A percentile compares a stretch with the other conserved stretches of the same genome.
Evolutionary conservation across 2,797 vertebrate genomes (phyloP).

Genomic region (Manis crassicaudata): DNA sequence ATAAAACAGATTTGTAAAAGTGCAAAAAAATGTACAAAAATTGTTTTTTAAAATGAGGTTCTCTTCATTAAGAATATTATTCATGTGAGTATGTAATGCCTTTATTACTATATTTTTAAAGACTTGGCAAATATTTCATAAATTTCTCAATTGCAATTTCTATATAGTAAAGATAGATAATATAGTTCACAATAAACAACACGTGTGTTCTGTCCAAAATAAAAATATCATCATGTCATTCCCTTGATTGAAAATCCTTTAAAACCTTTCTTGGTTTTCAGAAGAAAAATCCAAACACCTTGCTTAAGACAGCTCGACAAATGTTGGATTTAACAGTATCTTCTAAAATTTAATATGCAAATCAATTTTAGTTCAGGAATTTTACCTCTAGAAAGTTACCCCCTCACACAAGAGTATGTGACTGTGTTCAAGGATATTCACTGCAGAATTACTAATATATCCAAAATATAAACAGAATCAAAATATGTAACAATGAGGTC

Average conservation of each 20-base stretch:
- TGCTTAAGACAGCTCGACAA: neutral
- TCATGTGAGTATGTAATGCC: neutral
- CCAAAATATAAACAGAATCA: neutral
- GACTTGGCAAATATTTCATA: neutral
- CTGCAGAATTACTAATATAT: neutral
- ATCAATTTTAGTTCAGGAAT: neutral
- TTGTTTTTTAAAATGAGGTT: neutral
- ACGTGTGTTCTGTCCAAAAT: neutral
- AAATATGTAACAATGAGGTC: neutral
- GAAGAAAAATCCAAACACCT: neutral
- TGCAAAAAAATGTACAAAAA: neutral
- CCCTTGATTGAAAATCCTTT: neutral
- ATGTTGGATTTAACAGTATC: neutral
- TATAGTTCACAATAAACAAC: neutral
- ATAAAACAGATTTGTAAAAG: neutral
- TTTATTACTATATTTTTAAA: neutral
- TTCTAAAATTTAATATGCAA: neutral
- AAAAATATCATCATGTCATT: conserved; percentile 19
- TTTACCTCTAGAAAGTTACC: neutral
- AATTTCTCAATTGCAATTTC: neutral
- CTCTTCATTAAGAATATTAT: conserved; percentile 29
- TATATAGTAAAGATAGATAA: neutral
- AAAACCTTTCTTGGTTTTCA: conserved; percentile 30
- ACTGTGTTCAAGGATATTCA: neutral
- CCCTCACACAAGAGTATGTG: neutral